These are phyloP conservation scores for cattle (Bos taurus) DNA, from an alignment of 2,113 vertebrate species.

Conservation along the genomic window DNA sequence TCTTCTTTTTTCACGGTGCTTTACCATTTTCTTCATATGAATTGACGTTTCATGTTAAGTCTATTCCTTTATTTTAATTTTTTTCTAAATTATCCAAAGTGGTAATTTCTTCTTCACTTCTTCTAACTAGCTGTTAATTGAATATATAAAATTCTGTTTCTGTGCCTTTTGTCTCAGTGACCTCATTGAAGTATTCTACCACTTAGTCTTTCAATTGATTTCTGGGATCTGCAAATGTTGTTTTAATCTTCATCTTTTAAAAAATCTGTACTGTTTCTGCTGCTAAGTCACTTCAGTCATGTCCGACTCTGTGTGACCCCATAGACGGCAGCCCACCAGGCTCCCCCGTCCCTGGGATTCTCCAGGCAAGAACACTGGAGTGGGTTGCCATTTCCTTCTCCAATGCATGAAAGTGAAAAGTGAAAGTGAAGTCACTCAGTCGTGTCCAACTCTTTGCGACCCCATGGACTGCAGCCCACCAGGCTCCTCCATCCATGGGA, in stretches of 20 bases:
- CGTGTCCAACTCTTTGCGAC: no score
- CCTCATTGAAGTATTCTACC: not conserved
- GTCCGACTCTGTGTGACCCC: no score
- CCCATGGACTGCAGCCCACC: no score
- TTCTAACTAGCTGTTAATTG: not conserved
- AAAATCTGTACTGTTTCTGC: not conserved
- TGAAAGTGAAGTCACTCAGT: no score
- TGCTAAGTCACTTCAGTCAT: no score
- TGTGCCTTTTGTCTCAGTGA: not conserved
- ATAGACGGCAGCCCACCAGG: no score
- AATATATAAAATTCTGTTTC: not conserved
- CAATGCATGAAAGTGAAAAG: no score
- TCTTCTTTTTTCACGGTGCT: not conserved
- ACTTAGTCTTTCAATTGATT: not conserved
- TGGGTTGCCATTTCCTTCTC: no score
- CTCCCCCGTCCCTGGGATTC: no score
- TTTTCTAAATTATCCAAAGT: not conserved
- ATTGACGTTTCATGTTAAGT: not conserved
- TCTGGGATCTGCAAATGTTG: not conserved
- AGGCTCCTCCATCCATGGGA: no score
- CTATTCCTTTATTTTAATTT: not conserved
- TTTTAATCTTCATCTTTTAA: not conserved
- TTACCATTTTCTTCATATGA: not conserved
- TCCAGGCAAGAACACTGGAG: no score
- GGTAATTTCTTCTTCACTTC: not conserved